phyloP scores from a whole-genome alignment of 2,888 invertebrate genomes.

The Merodon equestris region DNA sequence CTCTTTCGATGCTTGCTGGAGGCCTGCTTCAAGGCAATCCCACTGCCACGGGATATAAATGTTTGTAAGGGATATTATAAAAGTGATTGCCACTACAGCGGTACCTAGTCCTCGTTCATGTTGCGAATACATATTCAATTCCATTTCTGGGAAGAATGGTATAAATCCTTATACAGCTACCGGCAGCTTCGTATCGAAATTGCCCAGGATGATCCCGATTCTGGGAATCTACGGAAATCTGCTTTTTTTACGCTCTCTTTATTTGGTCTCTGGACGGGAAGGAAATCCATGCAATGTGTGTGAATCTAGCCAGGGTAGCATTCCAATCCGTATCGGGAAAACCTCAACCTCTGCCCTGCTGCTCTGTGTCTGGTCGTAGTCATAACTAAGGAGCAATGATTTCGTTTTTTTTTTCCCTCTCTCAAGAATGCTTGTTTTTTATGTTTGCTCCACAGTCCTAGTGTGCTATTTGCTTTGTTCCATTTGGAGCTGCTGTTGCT shows the following conservation, averaged over 20 bases:
- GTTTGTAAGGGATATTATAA: slow-evolving; percentile 65
- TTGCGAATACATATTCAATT: slow-evolving; percentile 39
- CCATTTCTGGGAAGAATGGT: background rate
- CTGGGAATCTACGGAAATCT: slow-evolving; percentile 7
- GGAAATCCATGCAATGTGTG: slow-evolving; percentile 53
- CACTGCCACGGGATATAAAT: slow-evolving; percentile 64
- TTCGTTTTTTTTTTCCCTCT: background rate
- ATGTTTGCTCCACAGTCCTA: too few species aligned
- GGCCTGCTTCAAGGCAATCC: background rate
- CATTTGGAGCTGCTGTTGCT: slow-evolving; percentile 49
- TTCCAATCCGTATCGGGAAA: slow-evolving; percentile 58
- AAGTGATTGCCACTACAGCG: slow-evolving; percentile 51
- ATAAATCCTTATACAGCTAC: slow-evolving; percentile 49
- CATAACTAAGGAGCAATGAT: slow-evolving; percentile 60
- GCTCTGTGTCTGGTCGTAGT: slow-evolving; percentile 1
- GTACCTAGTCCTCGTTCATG: slow-evolving; percentile 31
- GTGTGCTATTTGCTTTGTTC: slow-evolving; percentile 10
- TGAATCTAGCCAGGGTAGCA: slow-evolving; percentile 47
- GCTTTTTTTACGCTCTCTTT: background rate
- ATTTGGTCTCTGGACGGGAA: slow-evolving; percentile 24
- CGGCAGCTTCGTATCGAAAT: slow-evolving; percentile 44
- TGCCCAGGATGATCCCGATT: slow-evolving; percentile 55
- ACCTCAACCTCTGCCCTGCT: background rate
- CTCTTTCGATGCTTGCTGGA: slow-evolving; percentile 52
- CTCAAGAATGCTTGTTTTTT: slow-evolving; percentile 28